Base-by-base conservation (phyloP, 2,113 vertebrate genomes). In the Pelobates fuscus region DNA sequence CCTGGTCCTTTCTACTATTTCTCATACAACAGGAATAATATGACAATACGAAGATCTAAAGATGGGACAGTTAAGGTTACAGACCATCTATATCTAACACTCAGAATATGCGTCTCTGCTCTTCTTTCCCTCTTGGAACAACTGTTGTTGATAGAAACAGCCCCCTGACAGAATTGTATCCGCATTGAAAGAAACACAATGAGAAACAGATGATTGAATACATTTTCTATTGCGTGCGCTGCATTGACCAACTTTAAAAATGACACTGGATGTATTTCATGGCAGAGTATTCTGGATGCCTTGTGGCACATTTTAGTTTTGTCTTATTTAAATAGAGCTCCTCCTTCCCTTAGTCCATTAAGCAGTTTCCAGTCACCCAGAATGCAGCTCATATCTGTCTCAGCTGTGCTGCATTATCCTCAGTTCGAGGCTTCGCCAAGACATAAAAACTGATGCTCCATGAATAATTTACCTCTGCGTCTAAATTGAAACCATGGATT, bases 391-490 rank as follows among this genome's bases (percentile, higher is more conserved):
- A 14, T 58, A 57, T 58, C 20, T 70, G 14, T 70, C 29, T 32
- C 30, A 3, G 12, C 17, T 37, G 18, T 69, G 27, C 52, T 55
- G 67, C 52, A 57, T 57, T 69, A 57, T 21, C 29, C 52, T 55
- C n/a, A 32, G 26, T 57, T 57, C 49, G 14, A 29, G 67, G 67
- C 52, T 69, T 57, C 27, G 67, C 67, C 30, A 70, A 58, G 26
- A 25, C 67, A 55, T 58, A 25, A 70, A 63, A 69, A 58, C 67
- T 70, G 67, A 52, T 70, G 66, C 67, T 70, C 29, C 32, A 70
- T 70, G 52, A 70, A 70, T 70, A 70, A 58, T 70, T 70, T 70
- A 70, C 67, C 54, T 25, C 29, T 70, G 67, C 67, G 29, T 58
- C 67, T 41, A 70, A 58, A 70, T 41, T 70, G 54, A 70, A 70